A percentile compares a stretch with the other conserved stretches of the same genome.
These are phyloP conservation scores for Seira musarum DNA, from an alignment of 2,888 invertebrate species.

Conservation along the genomic window DNA sequence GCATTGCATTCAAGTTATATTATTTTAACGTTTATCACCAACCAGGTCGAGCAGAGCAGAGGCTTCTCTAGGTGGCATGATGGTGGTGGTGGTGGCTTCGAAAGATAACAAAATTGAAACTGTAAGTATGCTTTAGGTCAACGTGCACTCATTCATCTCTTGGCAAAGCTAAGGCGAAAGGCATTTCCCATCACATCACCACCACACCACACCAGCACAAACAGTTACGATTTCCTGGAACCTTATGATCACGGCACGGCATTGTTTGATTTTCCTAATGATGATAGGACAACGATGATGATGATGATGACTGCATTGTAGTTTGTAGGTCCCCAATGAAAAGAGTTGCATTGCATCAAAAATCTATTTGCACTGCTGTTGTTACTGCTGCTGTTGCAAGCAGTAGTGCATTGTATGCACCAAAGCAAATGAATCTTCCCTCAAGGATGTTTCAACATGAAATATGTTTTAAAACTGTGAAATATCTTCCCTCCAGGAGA, in stretches of 20 bases:
- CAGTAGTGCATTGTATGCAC: constrained; percentile 44
- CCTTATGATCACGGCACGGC: constrained; percentile 32
- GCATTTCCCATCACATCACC: too few species aligned
- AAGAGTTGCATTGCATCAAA: constrained; percentile 26
- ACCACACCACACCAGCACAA: background rate
- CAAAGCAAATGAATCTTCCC: constrained; percentile 15
- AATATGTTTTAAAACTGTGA: constrained; percentile 33
- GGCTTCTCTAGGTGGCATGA: too few species aligned
- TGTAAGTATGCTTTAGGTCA: constrained; percentile 30
- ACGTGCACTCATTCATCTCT: background rate
- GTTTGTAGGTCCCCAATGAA: constrained; percentile 13
- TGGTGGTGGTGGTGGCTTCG: constrained; percentile 6
- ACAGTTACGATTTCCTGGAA: constrained; percentile 38
- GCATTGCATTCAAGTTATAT: too few species aligned
- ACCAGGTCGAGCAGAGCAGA: too few species aligned
- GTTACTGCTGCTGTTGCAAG: constrained; percentile 10
- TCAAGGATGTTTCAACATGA: constrained; percentile 9
- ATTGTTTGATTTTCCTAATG: constrained; percentile 29
- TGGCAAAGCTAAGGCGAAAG: background rate
- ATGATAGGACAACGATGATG: background rate
- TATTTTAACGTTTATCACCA: too few species aligned
- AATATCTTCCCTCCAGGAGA: constrained; percentile 18
- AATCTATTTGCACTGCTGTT: constrained; percentile 1
- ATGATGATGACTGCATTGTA: constrained; percentile 8
- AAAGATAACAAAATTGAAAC: constrained; percentile 31